These are phyloP conservation scores for Tringa solitaria DNA, from an alignment of 2,113 vertebrate species.

Conservation along the genomic window DNA sequence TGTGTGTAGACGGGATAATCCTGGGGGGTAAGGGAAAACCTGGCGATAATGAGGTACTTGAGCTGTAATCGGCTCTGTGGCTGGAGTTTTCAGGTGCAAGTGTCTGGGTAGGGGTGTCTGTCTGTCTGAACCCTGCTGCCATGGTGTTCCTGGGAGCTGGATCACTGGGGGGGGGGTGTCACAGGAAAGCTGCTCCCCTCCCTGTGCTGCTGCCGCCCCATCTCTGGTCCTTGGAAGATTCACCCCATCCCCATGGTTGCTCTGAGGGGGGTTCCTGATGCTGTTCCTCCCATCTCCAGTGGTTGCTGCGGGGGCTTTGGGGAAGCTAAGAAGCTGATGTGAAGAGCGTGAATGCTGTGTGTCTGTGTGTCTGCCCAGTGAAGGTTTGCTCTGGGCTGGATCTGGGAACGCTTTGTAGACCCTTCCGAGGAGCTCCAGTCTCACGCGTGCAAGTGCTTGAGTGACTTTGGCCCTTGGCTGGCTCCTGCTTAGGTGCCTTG, in stretches of 20 bases:
- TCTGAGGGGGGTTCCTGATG: background rate
- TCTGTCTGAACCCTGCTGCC: background rate
- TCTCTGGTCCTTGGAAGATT: background rate
- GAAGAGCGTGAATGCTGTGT: accelerated
- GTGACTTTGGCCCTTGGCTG: background rate
- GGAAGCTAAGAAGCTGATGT: background rate
- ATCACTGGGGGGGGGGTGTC: background rate
- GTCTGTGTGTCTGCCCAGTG: background rate
- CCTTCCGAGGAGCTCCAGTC: background rate
- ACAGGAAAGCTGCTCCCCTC: background rate
- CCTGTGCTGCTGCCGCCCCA: background rate
- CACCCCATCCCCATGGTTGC: accelerated
- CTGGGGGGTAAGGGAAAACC: background rate
- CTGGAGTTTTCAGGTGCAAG: background rate
- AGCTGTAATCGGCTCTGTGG: background rate
- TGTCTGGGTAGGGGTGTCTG: accelerated
- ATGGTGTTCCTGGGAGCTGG: background rate
- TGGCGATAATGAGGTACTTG: accelerated
- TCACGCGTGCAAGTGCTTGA: accelerated
- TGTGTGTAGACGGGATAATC: constrained; percentile 16
- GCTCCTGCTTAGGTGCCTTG: background rate
- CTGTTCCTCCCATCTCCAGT: background rate
- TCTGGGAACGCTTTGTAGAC: background rate
- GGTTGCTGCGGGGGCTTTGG: background rate
- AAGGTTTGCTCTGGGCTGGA: background rate